Evolutionary conservation across 1,140 invertebrate genomes (phyloP).

Genomic region (Cardiocondyla obscurior): DNA sequence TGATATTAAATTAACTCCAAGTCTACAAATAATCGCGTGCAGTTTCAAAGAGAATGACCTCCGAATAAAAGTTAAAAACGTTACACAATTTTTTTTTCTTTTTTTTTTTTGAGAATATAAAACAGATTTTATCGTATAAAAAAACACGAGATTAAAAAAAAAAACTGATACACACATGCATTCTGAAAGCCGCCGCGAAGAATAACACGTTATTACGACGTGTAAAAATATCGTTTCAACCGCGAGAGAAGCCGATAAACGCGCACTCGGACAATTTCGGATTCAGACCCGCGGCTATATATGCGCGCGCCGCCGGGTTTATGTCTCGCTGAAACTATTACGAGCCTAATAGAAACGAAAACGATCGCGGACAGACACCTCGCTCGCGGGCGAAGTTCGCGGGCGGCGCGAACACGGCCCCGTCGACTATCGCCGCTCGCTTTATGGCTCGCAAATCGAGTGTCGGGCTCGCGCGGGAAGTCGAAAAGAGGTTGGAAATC

Average conservation of each 20-base stretch:
- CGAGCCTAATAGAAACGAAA: conserved; percentile 57
- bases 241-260: conserved; percentile 2
- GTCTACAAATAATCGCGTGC: conserved; percentile 52
- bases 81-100: too few species aligned
- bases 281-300: conserved; percentile 3
- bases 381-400: conserved; percentile 7
- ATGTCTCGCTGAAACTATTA: conserved; percentile 46
- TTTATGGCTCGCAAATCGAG: conserved; percentile 75
- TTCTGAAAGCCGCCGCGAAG: background rate
- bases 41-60: conserved; percentile 28
- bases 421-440: conserved; percentile 69
- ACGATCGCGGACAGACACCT: conserved; percentile 7
- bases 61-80: background rate
- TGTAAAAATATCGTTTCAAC: background rate
- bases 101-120: too few species aligned
- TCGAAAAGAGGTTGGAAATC: conserved; percentile 62
- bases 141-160: background rate
- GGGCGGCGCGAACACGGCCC: conserved; percentile 49
- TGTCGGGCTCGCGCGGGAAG: conserved; percentile 61
- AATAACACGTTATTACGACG: conserved; percentile 8
- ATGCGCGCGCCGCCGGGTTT: background rate
- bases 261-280: conserved; percentile 24
- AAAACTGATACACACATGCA: background rate
- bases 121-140: background rate
- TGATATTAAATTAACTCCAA: conserved; percentile 54